Base-by-base conservation (phyloP, 2,797 vertebrate genomes). In the Lates japonicus region DNA sequence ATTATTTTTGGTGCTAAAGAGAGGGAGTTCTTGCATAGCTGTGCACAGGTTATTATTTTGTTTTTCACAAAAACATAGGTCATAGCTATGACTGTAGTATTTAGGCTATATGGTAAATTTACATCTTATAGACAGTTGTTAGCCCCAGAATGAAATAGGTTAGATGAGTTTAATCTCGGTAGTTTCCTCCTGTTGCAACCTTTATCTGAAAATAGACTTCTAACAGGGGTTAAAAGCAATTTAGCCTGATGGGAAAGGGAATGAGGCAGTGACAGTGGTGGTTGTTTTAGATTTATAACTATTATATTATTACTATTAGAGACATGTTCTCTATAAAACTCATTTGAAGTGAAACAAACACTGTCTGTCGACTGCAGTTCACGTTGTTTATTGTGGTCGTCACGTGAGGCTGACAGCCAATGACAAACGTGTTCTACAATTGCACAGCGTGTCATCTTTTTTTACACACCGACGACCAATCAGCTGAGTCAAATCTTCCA, bases 351-450 rank as follows among this genome's bases (percentile, higher is more conserved):
- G 35, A 0, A 22, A 17, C 29, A 46, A 69, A 2, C 12, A 13
- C 20, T 54, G 25, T 5, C 22, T 31, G 10, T 22, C n/a, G 8
- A 22, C 31, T 7, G 5, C 35, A 37, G 9, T 59, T 77, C 74
- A 86, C 76, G 63, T 80, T 89, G 84, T 93, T 86, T 86, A 68
- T 73, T 92, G 78, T 92, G 78, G 41, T 73, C 39, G 80, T 94
- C 94, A 94, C 90, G 88, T 95, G 93, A 88, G 20, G 29, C 52
- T 42, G 7, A 4, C 54, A 77, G 57, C 94, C 94, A 95, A 95
- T 93, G 20, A 71, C 6, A 84, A 14, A 19, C n/a, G 48, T 39
- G 81, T 29, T 76, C 68, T 80, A 25, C 70, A 62, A 72, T 54
- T 42, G 74, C 74, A 81, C 86, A 54, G 69, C 57, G 42, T 82